A percentile compares a stretch with the other conserved stretches of the same genome.
Conservation (phyloP, 2,888 invertebrate species). For the Drosophila yooni region DNA sequence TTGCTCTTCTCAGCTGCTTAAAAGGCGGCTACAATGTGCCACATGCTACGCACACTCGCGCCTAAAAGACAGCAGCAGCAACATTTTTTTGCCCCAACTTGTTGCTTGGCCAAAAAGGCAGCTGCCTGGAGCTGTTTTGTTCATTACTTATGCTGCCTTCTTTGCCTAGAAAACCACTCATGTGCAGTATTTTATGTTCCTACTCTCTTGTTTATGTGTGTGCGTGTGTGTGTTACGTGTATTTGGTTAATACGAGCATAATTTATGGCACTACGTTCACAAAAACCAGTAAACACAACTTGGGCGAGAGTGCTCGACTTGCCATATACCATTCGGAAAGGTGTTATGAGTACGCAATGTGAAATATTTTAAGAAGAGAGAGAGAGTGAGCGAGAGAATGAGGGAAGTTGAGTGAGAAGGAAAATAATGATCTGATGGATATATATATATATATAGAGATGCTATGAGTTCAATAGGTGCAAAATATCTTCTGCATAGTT, state of each 20-base stretch:
- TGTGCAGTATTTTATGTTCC: conserved; percentile 68
- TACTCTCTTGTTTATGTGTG: neutral
- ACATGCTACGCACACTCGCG: conserved; percentile 40
- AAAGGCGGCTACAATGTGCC: conserved; percentile 66
- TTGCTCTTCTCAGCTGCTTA: conserved; percentile 43
- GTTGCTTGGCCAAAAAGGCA: conserved; percentile 44
- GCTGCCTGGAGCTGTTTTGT: neutral
- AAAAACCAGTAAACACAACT: neutral
- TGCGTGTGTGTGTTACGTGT: conserved; percentile 4
- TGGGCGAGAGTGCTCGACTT: neutral
- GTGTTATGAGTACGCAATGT: neutral
- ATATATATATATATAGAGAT: neutral
- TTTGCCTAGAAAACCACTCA: conserved; percentile 60
- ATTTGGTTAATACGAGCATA: conserved; percentile 30
- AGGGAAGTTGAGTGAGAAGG: neutral
- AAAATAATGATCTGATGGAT: neutral
- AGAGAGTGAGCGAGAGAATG: too few relatives aligned
- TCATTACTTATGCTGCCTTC: conserved; percentile 16
- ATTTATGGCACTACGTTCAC: conserved; percentile 53
- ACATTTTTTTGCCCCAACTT: conserved; percentile 42
- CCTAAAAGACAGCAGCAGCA: conserved; percentile 42
- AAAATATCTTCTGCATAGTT: neutral
- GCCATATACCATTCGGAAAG: neutral
- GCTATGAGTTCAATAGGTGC: neutral
- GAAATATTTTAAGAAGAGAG: neutral